Base-by-base conservation (phyloP, 2,113 vertebrate genomes). In the Lepidothrix coronata region DNA sequence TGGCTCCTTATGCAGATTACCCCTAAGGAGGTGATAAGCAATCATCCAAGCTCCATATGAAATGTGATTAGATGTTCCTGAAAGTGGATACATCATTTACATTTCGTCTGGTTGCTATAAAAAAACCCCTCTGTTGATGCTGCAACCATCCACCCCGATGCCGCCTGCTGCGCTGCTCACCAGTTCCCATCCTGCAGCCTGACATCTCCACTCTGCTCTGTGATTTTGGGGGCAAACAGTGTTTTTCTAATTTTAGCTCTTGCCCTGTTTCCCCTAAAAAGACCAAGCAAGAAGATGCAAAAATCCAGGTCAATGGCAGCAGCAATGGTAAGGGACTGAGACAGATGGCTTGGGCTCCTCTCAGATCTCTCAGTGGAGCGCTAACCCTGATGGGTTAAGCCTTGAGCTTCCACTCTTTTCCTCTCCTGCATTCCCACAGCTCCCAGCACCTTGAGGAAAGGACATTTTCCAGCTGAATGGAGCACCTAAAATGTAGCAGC, bases 41-140 rank as follows among this genome's bases (percentile, higher is more conserved):
- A 96, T 95, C 95, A 97, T 78, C 93, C 52, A 61, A 89, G 65
- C 72, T 94, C 96, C 92, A 67, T 94, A 91, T 68, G 48, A 93
- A 94, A 96, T 94, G 92, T 94, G 95, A 97, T 95, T 95, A 96
- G 92, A 94, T 94, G 93, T 84, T 96, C 91, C 86, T 92, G 88
- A 62, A 89, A 95, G 92, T 35, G 49, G 88, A 96, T 92, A 72
- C 76, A 91, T 92, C 72, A 96, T 96, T 97, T 96, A 84, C 92
- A 94, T 95, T 88, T 88, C 5, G 79, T 93, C 88, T 96, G 79
- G 83, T 27, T 93, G 95, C 96, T 96, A 96, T 88, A 78, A 96
- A 97, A 96, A 93, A 95, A 6, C 0, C 43, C 75, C 70, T 84
- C 35, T 89, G 75, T 81, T 95, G 92, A 77, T 72, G 78, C 72